phyloP scores from a whole-genome alignment of 2,113 vertebrate genomes.

The Isurus oxyrinchus region DNA sequence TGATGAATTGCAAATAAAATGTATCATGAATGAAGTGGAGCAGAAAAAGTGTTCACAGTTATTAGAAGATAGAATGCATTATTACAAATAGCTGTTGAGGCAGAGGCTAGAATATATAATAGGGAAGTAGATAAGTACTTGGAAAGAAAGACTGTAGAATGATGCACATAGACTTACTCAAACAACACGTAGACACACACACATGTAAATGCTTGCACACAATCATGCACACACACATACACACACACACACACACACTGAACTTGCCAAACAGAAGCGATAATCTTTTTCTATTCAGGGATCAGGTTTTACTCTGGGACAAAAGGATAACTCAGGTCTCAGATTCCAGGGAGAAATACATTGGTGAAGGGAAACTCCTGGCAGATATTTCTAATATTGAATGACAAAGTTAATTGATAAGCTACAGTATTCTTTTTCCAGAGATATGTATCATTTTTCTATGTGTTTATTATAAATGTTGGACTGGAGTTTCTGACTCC shows the following conservation, averaged over 20 bases:
- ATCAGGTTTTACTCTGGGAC: not conserved
- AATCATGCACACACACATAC: not conserved
- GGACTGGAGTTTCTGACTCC: not conserved
- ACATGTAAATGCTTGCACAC: not conserved
- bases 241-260: not conserved
- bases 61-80: not conserved
- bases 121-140: not conserved
- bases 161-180: not conserved
- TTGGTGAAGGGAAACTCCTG: not conserved
- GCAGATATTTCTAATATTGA: not conserved
- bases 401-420: not conserved
- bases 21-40: not conserved
- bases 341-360: not conserved
- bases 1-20: not conserved
- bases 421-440: not conserved
- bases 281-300: not conserved
- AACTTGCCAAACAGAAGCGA: not conserved
- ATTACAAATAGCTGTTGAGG: not conserved
- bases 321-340: not conserved
- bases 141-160: not conserved
- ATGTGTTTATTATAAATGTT: not conserved
- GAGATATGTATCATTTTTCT: not conserved
- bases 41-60: not conserved
- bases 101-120: not conserved
- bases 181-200: not conserved